Base-by-base conservation (phyloP, 2,888 invertebrate species). In the Stegana nigrithorax region DNA sequence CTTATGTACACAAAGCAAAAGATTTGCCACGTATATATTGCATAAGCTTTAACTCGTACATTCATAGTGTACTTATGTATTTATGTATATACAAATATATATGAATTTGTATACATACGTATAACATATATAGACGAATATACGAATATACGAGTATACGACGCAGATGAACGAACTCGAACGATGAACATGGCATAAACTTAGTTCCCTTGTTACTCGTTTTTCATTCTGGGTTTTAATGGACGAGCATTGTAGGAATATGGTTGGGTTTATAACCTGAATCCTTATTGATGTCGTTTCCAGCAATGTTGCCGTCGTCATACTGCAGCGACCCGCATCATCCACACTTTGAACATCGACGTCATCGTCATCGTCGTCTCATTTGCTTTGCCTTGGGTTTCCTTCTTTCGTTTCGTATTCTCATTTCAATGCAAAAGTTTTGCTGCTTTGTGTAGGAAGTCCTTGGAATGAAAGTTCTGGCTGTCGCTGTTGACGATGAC, bases 401-500 rank as follows among this genome's bases (percentile, higher is more conserved):
- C 6, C 27, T 50, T 44, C 7, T 23, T 47, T 7, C 23, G 23
- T n/a, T 47, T 47, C 23, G n/a, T 47, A 23, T 23, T 25, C 12
- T 71, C 70, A 71, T 76, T 73, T 65, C 67, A 63, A 61, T 45
- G 62, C 67, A 63, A 39, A 59, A 65, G 51, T 67, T 64, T 64
- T 51, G 67, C 63, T 67, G 73, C 70, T 73, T 73, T 71, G 65
- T 74, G 74, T 76, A 77, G 79, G 79, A 75, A 75, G 77, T 78
- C 79, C 75, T 75, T 75, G 75, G 78, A 76, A 75, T 65, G 70
- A 71, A 72, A 72, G 72, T 74, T 75, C 75, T 72, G 64, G 55
- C 50, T n/a, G n/a, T n/a, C n/a, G n/a, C n/a, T n/a, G n/a, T n/a
- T n/a, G n/a, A n/a, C n/a, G n/a, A n/a, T n/a, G n/a, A n/a, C n/a